Evolutionary conservation across 2,888 invertebrate genomes (phyloP).

Genomic region (Lasioglossum calceatum): DNA sequence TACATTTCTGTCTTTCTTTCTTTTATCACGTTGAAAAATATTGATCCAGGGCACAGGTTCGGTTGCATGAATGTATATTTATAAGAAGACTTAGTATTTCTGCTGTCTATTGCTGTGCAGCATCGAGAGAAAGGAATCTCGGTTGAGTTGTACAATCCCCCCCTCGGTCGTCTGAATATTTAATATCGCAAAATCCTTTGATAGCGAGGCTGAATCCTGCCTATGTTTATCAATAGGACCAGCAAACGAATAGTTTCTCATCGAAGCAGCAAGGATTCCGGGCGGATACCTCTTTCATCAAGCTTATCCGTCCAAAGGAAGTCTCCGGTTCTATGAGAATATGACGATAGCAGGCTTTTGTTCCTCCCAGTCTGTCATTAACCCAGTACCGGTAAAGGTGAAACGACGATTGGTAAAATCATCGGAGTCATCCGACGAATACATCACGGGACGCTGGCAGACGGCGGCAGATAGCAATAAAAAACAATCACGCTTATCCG

Average conservation of each 20-base stretch:
- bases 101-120: not conserved
- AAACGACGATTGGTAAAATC: not conserved
- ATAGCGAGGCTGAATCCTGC: not conserved
- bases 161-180: not conserved
- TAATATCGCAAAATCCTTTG: conserved; percentile 27
- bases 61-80: not conserved
- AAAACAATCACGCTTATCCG: conserved; percentile 32
- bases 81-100: not conserved
- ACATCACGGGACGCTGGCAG: not conserved
- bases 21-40: not conserved
- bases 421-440: conserved; percentile 10
- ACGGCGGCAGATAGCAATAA: not conserved
- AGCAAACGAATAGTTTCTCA: conserved; percentile 31
- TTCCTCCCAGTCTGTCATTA: conserved; percentile 35
- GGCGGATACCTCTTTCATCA: conserved; percentile 17
- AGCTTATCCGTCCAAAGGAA: conserved; percentile 16
- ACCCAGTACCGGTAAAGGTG: conserved; percentile 2
- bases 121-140: not conserved
- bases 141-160: not conserved
- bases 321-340: conserved; percentile 27
- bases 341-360: conserved; percentile 24
- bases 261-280: conserved; percentile 19
- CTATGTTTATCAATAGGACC: conserved; percentile 11
- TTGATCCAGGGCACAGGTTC: not conserved
- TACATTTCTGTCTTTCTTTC: no score